Evolutionary conservation across 2,113 vertebrate genomes (phyloP), one percentile per base, ranked within the genome.

Genomic region (Jaculus jaculus): DNA sequence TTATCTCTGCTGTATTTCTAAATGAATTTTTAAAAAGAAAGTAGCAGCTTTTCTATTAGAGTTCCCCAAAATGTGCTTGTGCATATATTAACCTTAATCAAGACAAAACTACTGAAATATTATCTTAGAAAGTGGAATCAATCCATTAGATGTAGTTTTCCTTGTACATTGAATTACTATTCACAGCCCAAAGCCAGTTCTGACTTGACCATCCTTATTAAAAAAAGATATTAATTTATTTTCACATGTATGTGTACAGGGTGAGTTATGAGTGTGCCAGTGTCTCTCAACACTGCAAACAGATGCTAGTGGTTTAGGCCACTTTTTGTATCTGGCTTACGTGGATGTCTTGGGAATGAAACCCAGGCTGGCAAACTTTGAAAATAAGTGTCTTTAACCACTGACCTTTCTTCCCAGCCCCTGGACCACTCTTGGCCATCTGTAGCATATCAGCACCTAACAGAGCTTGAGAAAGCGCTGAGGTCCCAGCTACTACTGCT

Each of bases 21-120:
- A 15, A 84, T 94, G 73, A 63, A 65, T 85, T 95, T 90, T 90
- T 95, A 87, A 80, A 94, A 95, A 92, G 30, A 26, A 89, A 91
- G 5, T 1, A 68, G 42, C 32, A 87, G 65, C 60, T 93, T 90
- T 90, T 87, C 71, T 93, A 75, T 91, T 80, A 85, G 78, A 72
- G 7, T 69, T 95, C 17, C 39, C 4, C 0, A 85, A 94, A 95
- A 92, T 77, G 73, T 87, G 58, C 5, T 24, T 92, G 68, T 80
- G 60, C 78, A 92, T 85, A 58, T 88, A 91, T 92, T 87, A 95
- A 85, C 60, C 24, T 92, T 24, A 15, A 72, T 94, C 47, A 82
- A 90, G 81, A 85, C 24, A 89, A 96, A 89, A 73, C 23, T 73
- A 3, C 58, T 68, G 47, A 94, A 92, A 92, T 71, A 75, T 69